Evolutionary conservation across 2,113 vertebrate genomes (phyloP).

Genomic region (Rhinolophus ferrumequinum): DNA sequence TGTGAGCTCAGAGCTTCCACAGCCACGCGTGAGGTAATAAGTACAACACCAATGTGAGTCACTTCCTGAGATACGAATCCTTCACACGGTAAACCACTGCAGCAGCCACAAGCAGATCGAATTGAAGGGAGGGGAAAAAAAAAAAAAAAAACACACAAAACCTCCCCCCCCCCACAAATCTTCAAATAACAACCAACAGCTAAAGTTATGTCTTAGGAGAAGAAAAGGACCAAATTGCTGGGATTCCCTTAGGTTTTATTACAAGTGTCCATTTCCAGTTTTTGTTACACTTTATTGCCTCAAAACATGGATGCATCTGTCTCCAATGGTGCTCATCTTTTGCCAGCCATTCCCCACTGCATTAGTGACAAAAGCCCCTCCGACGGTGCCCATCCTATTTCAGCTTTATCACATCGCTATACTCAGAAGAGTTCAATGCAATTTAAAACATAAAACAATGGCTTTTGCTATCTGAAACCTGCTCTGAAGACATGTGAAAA

Average conservation of each 20-base stretch:
- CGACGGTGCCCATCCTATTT: neutral
- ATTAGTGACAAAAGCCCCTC: constrained; percentile 58
- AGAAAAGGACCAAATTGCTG: neutral
- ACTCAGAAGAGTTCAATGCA: constrained; percentile 43
- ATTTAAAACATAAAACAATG: constrained; percentile 51
- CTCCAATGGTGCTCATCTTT: neutral
- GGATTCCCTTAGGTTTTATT: constrained; percentile 64
- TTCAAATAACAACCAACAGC: constrained; percentile 49
- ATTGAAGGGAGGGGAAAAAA: neutral
- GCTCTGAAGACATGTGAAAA: neutral
- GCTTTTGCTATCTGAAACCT: constrained; percentile 29
- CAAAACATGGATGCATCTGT: constrained; percentile 11
- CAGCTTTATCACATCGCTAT: constrained; percentile 53
- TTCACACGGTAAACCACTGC: neutral
- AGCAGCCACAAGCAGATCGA: constrained; percentile 10
- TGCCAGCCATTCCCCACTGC: constrained; percentile 62
- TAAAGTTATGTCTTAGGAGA: constrained; percentile 59
- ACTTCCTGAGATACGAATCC: constrained; percentile 47
- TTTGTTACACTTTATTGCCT: constrained; percentile 69
- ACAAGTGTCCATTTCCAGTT: constrained; percentile 36
- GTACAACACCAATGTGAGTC: constrained; percentile 23
- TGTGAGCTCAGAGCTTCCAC: constrained; percentile 46
- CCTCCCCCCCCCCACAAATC: neutral
- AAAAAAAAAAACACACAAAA: neutral
- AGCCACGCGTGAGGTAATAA: constrained; percentile 7